Percentiles rank a stretch among this genome's conserved stretches.
Conservation (phyloP, 2,113 vertebrate species). For the Acrocephalus kingi region DNA sequence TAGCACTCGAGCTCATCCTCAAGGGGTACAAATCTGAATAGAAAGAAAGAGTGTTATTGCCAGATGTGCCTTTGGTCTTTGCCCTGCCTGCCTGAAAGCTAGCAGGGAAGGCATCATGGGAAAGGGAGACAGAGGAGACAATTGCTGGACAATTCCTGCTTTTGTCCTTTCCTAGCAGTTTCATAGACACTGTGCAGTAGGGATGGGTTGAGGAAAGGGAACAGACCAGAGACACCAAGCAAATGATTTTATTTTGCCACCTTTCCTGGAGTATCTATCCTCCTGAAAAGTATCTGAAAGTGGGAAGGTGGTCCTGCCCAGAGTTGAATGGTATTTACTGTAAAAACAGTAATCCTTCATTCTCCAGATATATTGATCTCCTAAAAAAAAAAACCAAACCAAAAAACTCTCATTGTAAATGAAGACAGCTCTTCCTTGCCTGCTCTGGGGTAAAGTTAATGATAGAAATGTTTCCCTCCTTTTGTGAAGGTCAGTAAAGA, state of each 20-base stretch:
- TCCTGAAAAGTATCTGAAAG: neutral
- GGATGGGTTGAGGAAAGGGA: neutral
- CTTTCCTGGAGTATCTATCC: neutral
- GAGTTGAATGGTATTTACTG: neutral
- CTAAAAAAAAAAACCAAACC: neutral
- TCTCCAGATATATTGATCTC: neutral
- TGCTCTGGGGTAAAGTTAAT: neutral
- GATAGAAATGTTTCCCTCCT: neutral
- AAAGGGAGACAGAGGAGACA: neutral
- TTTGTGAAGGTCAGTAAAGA: neutral
- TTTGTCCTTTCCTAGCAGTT: neutral
- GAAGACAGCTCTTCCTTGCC: neutral
- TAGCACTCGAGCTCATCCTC: neutral
- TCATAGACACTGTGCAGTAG: neutral
- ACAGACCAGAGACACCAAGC: neutral
- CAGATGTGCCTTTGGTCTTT: neutral
- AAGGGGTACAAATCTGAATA: neutral
- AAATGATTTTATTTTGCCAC: neutral
- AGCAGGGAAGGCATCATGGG: neutral
- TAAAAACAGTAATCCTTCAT: neutral
- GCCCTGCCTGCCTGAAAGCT: slow-evolving; percentile 2
- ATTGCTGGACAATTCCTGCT: neutral
- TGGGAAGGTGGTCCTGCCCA: neutral
- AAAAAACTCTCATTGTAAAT: neutral
- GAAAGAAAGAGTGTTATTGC: neutral